Percentiles rank a stretch among this genome's conserved stretches.
phyloP scores from a whole-genome alignment of 2,888 invertebrate species.

The Lepidocyrtoides sp. region DNA sequence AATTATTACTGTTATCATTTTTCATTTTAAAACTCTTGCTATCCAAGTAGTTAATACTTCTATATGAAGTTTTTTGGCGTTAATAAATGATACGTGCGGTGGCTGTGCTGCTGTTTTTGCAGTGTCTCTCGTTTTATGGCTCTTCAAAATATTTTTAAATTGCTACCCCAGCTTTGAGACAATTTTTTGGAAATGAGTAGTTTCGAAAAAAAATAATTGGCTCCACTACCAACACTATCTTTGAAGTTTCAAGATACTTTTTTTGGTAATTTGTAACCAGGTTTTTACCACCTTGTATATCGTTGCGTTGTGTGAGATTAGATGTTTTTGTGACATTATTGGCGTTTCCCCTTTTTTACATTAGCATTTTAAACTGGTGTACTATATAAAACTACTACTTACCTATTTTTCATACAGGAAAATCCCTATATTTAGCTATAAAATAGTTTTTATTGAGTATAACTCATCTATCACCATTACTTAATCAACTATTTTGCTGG shows the following conservation, averaged over 20 bases:
- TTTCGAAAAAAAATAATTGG: slow-evolving; percentile 18
- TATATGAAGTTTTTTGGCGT: too few species aligned
- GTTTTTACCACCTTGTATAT: not conserved
- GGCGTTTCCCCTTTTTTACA: not conserved
- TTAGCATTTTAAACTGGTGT: too few species aligned
- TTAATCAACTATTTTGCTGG: not conserved
- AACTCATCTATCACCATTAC: not conserved
- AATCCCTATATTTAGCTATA: too few species aligned
- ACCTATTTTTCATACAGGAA: too few species aligned
- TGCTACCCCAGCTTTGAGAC: not conserved
- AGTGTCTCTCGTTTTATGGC: not conserved
- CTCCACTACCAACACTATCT: not conserved
- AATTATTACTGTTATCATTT: not conserved
- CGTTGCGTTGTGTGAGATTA: slow-evolving; percentile 63
- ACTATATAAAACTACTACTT: not conserved
- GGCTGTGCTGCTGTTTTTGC: not conserved
- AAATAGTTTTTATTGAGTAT: not conserved
- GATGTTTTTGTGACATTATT: slow-evolving; percentile 30
- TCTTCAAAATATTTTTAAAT: not conserved
- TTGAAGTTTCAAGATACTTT: not conserved
- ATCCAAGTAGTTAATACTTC: not conserved
- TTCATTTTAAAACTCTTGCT: not conserved
- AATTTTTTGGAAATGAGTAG: slow-evolving; percentile 15
- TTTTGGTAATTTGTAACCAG: not conserved
- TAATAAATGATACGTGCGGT: too few species aligned